These are phyloP conservation scores for Sigmodon hispidus DNA, from an alignment of 2,113 vertebrate genomes.

Conservation along the genomic window DNA sequence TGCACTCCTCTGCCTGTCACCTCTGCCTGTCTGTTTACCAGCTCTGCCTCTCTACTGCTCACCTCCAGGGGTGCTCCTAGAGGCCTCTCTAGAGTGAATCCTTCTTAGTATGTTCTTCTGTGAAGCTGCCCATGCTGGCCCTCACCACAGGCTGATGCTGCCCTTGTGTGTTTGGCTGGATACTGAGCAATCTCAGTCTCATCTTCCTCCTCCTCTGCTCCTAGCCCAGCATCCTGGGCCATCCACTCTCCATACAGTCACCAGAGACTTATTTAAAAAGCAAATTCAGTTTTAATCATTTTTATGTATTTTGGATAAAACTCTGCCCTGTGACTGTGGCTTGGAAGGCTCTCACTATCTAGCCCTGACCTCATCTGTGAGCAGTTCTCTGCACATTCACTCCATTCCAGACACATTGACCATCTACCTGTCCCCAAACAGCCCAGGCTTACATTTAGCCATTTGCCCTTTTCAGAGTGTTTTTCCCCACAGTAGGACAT, in stretches of 20 bases:
- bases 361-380: neutral
- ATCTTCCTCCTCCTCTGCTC: neutral
- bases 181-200: neutral
- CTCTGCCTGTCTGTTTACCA: neutral
- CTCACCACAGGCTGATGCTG: rapidly evolving
- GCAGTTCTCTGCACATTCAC: neutral
- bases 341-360: neutral
- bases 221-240: neutral
- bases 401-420: neutral
- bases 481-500: neutral
- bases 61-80: neutral
- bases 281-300: neutral
- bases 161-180: neutral
- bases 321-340: neutral
- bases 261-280: neutral
- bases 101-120: neutral
- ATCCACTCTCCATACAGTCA: neutral
- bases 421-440: neutral
- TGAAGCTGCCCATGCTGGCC: neutral
- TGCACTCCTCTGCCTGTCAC: neutral
- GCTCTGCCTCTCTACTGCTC: neutral
- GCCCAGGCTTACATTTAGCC: neutral
- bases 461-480: neutral
- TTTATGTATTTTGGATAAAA: neutral
- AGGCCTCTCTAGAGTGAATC: neutral